Conservation (phyloP, 2,888 invertebrate species). For the Apotomis turbidana region DNA sequence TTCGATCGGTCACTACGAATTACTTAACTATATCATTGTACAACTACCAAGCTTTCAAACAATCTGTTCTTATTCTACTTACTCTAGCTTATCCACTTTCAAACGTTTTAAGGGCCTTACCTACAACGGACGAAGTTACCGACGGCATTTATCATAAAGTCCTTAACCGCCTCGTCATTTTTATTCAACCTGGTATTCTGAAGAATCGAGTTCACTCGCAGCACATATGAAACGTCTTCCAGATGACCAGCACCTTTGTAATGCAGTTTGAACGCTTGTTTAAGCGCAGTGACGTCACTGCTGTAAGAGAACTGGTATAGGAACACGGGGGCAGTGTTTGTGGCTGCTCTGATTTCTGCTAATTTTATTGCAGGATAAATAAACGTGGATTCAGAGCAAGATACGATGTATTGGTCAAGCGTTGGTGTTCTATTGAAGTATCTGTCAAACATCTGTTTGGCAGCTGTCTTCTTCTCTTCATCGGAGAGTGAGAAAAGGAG, state of each 20-base stretch:
- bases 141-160: background rate
- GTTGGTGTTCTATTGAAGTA: conserved; percentile 60
- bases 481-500: conserved; percentile 52
- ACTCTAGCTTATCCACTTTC: no score
- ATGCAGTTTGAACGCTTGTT: conserved; percentile 61
- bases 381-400: conserved; percentile 60
- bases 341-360: conserved; percentile 58
- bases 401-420: conserved; percentile 57
- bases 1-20: no score
- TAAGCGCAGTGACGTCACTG: conserved; percentile 74
- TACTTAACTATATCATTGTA: no score
- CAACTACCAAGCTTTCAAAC: no score
- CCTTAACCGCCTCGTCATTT: background rate
- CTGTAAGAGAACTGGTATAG: conserved; percentile 81
- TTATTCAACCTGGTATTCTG: background rate
- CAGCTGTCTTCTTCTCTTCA: conserved; percentile 39
- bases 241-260: conserved; percentile 82
- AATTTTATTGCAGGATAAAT: conserved; percentile 65
- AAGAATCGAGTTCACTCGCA: conserved; percentile 58
- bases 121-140: background rate
- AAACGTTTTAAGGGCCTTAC: background rate
- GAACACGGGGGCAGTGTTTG: no score
- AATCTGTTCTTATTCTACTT: no score
- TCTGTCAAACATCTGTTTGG: conserved; percentile 4
- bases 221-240: conserved; percentile 84